Base-by-base conservation (phyloP, 2,797 vertebrate genomes). In the Lepilemur septentrionalis region DNA sequence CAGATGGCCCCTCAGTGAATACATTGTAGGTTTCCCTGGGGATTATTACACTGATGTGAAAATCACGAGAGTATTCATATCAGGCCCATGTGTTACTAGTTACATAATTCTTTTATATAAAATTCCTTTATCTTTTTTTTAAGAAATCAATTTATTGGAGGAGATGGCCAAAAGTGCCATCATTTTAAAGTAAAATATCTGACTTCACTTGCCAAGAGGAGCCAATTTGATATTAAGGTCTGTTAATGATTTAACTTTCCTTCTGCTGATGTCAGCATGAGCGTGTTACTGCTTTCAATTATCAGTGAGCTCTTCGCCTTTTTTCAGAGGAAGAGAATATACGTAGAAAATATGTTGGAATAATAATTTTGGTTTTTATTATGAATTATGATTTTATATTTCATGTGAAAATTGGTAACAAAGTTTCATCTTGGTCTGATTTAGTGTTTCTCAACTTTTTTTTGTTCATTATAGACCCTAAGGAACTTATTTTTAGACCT, bases 191-290 rank as follows among this genome's bases (percentile, higher is more conserved):
- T 91, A 92, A 97, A 98, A 96, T 85, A 93, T 93, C 93, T 97
- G 93, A 98, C 92, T 98, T 98, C 70, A 97, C 95, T 94, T 98
- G 95, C 86, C 78, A 97, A 96, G 93, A 97, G 94, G 84, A 97
- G 72, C 89, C 95, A 97, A 89, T 97, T 83, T 70, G 93, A 96
- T 96, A 96, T 89, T 96, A 97, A 96, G 3, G 50, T 97, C 94
- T 98, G 96, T 96, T 97, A 98, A 98, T 96, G 97, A 97, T 98
- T 97, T 97, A 97, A 96, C 92, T 98, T 98, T 97, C 88, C 87
- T 97, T 92, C 63, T 94, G 96, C 79, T 97, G 94, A 97, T 6
- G 41, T 98, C 97, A 98, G 9, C 76, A 38, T 93, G 93, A 97
- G 78, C 82, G 63, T 96, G 83, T 97, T 97, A 79, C 84, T 96